A percentile compares a stretch with the other conserved stretches of the same genome.
Conservation (phyloP, 2,888 invertebrate species). For the Sussaba pulchella region DNA sequence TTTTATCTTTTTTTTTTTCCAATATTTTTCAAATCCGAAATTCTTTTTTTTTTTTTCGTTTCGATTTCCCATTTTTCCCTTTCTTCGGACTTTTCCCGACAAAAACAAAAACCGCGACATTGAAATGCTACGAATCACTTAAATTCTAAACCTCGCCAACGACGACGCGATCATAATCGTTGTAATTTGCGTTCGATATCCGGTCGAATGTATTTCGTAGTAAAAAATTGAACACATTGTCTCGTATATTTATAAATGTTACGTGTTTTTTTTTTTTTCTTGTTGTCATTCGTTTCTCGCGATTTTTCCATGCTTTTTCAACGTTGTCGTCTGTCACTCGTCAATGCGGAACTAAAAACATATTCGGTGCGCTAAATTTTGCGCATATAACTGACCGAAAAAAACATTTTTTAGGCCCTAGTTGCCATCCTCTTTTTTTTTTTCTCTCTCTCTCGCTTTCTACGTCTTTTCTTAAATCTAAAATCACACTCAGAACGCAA, state of each 20-base stretch:
- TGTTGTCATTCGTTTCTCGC: not conserved
- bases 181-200: constrained; percentile 50
- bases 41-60: constrained; percentile 1
- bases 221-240: constrained; percentile 68
- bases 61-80: constrained; percentile 4
- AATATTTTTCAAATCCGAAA: not conserved
- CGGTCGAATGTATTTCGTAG: constrained; percentile 56
- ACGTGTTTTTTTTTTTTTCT: constrained; percentile 20
- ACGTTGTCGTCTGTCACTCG: not conserved
- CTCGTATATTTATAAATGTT: constrained; percentile 55
- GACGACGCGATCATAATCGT: constrained; percentile 51
- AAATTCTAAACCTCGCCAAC: constrained; percentile 50
- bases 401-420: constrained; percentile 61
- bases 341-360: constrained; percentile 55
- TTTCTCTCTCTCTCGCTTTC: not conserved
- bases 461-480: constrained; percentile 72
- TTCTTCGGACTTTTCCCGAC: not conserved
- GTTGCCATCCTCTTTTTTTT: not conserved
- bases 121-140: constrained; percentile 41
- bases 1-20: not conserved
- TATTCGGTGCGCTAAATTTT: constrained; percentile 31
- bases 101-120: constrained; percentile 30
- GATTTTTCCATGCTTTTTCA: not conserved
- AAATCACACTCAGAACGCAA: constrained; percentile 82
- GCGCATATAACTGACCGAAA: constrained; percentile 37